phyloP scores from a whole-genome alignment of 2,797 vertebrate genomes.

The Acanthopagrus latus region DNA sequence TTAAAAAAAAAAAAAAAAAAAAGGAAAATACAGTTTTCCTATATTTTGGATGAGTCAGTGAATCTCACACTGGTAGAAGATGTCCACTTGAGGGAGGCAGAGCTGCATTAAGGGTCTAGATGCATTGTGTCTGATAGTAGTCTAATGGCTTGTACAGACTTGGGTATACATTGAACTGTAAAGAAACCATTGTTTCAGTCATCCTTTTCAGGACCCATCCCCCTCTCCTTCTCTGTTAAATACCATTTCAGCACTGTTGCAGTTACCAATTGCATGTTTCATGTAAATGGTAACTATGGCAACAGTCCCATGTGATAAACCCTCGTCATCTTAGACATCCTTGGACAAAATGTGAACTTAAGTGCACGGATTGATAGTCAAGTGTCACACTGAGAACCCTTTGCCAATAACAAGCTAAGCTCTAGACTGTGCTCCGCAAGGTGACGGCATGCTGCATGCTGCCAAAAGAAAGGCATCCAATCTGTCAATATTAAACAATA shows the following conservation, averaged over 20 bases:
- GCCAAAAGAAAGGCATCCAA: conserved; percentile 53
- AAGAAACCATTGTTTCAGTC: conserved; percentile 22
- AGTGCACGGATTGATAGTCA: conserved; percentile 25
- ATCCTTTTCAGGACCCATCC: background rate
- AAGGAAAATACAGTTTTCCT: background rate
- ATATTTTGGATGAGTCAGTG: background rate
- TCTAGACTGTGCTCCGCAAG: conserved; percentile 51
- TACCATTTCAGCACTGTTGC: background rate
- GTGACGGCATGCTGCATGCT: conserved; percentile 56
- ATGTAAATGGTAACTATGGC: conserved; percentile 51
- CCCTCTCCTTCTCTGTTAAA: background rate
- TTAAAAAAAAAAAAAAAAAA: no score
- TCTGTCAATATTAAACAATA: conserved; percentile 52
- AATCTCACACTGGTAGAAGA: conserved; percentile 21
- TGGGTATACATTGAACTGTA: background rate
- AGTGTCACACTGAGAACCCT: conserved; percentile 31
- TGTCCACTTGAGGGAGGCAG: conserved; percentile 77
- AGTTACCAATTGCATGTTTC: background rate
- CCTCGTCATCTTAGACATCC: conserved; percentile 27
- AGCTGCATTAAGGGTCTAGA: conserved; percentile 38
- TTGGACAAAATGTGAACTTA: conserved; percentile 30
- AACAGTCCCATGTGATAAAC: conserved; percentile 43
- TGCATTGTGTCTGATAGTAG: background rate
- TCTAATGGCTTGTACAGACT: conserved; percentile 1
- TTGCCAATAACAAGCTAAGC: conserved; percentile 42